Evolutionary conservation across 1,140 invertebrate species (phyloP).

Genomic region (Carcinoscorpius rotundicauda): DNA sequence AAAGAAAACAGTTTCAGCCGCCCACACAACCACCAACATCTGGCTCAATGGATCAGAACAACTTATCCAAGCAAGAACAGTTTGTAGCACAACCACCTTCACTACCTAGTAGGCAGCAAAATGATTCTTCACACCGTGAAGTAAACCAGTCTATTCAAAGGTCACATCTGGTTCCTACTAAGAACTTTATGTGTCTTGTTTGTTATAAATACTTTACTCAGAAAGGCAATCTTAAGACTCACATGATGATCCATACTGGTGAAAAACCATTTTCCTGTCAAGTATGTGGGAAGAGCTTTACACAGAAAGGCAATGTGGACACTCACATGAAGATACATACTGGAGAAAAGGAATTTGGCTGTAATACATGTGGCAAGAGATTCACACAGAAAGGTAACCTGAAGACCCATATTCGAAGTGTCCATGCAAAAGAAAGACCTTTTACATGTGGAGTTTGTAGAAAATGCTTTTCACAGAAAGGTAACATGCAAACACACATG

Average conservation of each 20-base stretch:
- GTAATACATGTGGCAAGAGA: constrained; percentile 24
- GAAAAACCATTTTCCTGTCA: constrained; percentile 36
- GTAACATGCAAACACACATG: constrained; percentile 83
- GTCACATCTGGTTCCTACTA: constrained; percentile 16
- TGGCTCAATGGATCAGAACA: constrained; percentile 9
- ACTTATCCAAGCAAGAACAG: constrained; percentile 2
- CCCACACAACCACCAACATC: constrained; percentile 9
- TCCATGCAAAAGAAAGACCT: constrained; percentile 56
- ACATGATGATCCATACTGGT: constrained; percentile 45
- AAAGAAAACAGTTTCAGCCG: constrained; percentile 16
- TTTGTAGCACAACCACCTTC: neutral
- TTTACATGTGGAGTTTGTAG: constrained; percentile 27
- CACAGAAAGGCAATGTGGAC: constrained; percentile 30
- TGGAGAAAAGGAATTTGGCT: constrained; percentile 26
- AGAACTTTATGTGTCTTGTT: constrained; percentile 26
- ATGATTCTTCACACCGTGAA: constrained; percentile 4
- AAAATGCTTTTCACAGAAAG: constrained; percentile 30
- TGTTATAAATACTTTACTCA: constrained; percentile 27
- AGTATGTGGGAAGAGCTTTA: constrained; percentile 29
- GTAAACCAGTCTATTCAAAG: too few relatives aligned
- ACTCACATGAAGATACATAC: constrained; percentile 32
- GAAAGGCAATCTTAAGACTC: constrained; percentile 38
- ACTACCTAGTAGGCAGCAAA: constrained; percentile 10
- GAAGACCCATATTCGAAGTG: constrained; percentile 91
- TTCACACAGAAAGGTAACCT: constrained; percentile 35